Percentiles rank a stretch among this genome's conserved stretches.
These are phyloP conservation scores for Hirundichthys speculiger DNA, from an alignment of 2,113 vertebrate species.

Conservation along the genomic window DNA sequence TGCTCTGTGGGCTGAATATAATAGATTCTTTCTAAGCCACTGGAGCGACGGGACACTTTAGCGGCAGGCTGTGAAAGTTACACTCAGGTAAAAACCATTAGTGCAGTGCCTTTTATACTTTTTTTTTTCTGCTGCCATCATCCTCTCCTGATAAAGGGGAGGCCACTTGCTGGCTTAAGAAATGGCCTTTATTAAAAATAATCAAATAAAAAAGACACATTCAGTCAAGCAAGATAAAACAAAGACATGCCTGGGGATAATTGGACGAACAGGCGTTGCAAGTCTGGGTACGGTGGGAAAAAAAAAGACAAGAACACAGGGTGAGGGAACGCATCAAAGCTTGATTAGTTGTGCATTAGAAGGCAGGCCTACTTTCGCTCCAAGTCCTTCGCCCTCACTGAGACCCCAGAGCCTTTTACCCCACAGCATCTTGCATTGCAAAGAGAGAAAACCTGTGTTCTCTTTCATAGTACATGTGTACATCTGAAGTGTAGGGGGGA, in stretches of 20 bases:
- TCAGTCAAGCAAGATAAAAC: slow-evolving; percentile 64
- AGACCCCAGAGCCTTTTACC: slow-evolving; percentile 52
- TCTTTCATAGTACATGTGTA: slow-evolving; percentile 69
- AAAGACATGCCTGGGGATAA: slow-evolving; percentile 67
- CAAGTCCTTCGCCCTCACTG: slow-evolving; percentile 61
- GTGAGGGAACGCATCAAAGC: slow-evolving; percentile 64
- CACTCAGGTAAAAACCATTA: slow-evolving; percentile 68
- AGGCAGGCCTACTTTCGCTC: slow-evolving; percentile 50
- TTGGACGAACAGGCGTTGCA: slow-evolving; percentile 48
- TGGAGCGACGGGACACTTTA: slow-evolving; percentile 65
- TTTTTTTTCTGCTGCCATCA: slow-evolving; percentile 38
- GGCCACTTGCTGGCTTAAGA: slow-evolving; percentile 30
- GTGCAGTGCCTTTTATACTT: slow-evolving; percentile 33
- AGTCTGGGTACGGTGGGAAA: slow-evolving; percentile 9
- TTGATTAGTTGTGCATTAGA: slow-evolving; percentile 69
- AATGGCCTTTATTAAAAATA: slow-evolving; percentile 45
- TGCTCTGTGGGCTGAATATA: slow-evolving; percentile 75
- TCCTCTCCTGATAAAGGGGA: slow-evolving; percentile 22
- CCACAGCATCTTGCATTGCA: slow-evolving; percentile 5
- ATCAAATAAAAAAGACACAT: slow-evolving; percentile 20
- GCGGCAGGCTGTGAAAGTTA: slow-evolving; percentile 56
- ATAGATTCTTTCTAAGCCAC: slow-evolving; percentile 70
- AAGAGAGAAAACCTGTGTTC: slow-evolving; percentile 72
- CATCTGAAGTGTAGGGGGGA: slow-evolving; percentile 35
- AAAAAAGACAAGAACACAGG: slow-evolving; percentile 23